These are phyloP conservation scores for Menidia menidia DNA, from an alignment of 2,797 vertebrate genomes.

Conservation along the genomic window DNA sequence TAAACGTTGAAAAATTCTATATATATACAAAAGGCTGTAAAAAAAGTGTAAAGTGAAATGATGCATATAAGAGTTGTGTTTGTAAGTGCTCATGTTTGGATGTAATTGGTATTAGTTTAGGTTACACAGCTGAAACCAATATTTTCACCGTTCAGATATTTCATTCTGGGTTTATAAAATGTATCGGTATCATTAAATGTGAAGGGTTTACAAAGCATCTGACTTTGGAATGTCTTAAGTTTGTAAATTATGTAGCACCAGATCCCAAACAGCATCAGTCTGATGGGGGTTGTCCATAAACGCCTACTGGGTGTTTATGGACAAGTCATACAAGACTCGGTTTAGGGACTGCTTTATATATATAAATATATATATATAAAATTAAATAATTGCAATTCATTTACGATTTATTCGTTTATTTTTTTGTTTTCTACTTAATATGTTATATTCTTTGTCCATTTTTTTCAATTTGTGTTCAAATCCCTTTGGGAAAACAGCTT, in stretches of 20 bases:
- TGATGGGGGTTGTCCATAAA: too few species aligned
- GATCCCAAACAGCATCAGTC: too few species aligned
- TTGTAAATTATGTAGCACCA: background rate
- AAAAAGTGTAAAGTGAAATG: background rate
- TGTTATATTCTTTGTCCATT: too few species aligned
- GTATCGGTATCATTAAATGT: background rate
- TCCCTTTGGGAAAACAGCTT: too few species aligned
- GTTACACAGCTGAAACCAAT: background rate
- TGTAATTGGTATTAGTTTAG: background rate
- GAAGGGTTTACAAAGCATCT: background rate
- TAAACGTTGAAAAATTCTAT: background rate
- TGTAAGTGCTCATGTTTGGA: background rate
- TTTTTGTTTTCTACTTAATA: too few species aligned
- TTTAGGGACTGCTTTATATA: too few species aligned
- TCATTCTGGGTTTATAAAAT: background rate
- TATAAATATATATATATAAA: too few species aligned
- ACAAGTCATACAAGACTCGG: too few species aligned
- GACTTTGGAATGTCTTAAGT: background rate
- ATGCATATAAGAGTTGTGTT: background rate
- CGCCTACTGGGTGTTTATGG: too few species aligned
- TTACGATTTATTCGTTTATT: too few species aligned
- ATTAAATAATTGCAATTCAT: too few species aligned
- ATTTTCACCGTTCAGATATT: background rate
- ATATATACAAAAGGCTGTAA: background rate
- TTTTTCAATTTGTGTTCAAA: too few species aligned